phyloP scores from a whole-genome alignment of 2,113 vertebrate species.

The Cyprinodon brontotheroides region DNA sequence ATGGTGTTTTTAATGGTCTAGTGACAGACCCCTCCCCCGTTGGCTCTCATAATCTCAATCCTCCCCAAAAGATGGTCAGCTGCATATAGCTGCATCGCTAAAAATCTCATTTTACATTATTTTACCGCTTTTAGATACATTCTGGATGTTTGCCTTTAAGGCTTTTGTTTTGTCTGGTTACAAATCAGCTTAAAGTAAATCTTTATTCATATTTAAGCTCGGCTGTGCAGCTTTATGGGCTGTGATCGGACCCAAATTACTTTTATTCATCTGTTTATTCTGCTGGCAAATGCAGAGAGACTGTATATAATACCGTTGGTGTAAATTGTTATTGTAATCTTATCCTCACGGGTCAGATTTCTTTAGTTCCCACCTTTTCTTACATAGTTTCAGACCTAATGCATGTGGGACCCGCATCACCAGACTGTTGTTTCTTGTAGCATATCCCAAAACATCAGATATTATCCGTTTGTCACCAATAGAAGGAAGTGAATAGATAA shows the following conservation, averaged over 20 bases:
- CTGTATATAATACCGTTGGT: background rate
- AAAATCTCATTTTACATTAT: background rate
- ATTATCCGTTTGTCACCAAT: too few relatives aligned
- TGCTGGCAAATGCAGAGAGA: background rate
- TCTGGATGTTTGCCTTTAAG: background rate
- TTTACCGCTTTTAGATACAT: background rate
- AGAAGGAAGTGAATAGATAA: background rate
- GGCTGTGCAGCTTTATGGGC: background rate
- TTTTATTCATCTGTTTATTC: background rate
- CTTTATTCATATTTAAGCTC: background rate
- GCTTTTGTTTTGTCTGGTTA: background rate
- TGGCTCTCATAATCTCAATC: background rate
- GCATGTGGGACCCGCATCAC: background rate
- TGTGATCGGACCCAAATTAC: background rate
- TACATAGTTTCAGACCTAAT: background rate
- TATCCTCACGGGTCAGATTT: background rate
- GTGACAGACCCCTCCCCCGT: conserved; percentile 24
- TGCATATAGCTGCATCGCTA: background rate
- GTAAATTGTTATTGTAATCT: background rate
- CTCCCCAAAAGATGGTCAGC: background rate
- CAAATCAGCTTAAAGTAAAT: background rate
- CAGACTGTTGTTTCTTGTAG: too few relatives aligned
- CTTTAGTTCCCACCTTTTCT: background rate
- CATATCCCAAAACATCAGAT: too few relatives aligned
- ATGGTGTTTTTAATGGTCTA: conserved; percentile 30